Conservation (phyloP, 2,888 invertebrate species). For the Phrixothrix hirtus region DNA sequence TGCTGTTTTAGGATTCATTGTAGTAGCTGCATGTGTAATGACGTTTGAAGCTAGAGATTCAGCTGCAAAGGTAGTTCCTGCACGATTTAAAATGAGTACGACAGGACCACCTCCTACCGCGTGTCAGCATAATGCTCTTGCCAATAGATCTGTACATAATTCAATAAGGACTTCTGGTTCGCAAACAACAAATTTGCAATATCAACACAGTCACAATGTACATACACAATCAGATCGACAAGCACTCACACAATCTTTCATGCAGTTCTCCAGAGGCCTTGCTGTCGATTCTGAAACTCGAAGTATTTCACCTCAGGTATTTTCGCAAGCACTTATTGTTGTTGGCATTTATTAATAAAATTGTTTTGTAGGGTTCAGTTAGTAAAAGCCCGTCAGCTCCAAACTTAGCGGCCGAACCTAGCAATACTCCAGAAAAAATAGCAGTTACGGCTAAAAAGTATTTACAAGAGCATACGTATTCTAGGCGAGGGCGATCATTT, state of each 20-base stretch:
- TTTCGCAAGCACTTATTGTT: not conserved
- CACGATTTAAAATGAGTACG: slow-evolving; percentile 61
- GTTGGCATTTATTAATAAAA: not conserved
- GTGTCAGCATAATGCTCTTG: slow-evolving; percentile 21
- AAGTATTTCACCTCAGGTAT: slow-evolving; percentile 45
- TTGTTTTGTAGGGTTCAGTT: slow-evolving; percentile 47
- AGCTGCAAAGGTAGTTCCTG: slow-evolving; percentile 88
- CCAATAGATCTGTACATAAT: slow-evolving; percentile 42
- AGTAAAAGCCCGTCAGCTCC: slow-evolving; percentile 65
- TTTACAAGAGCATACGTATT: slow-evolving; percentile 31
- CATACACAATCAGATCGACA: slow-evolving; percentile 36
- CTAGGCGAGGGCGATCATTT: slow-evolving; percentile 17
- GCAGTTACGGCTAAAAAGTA: slow-evolving; percentile 32
- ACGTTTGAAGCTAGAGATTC: slow-evolving; percentile 97
- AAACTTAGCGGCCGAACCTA: slow-evolving; percentile 57
- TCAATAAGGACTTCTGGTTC: slow-evolving; percentile 50
- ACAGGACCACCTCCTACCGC: slow-evolving; percentile 39
- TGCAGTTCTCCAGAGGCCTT: slow-evolving; percentile 58
- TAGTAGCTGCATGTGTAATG: slow-evolving; percentile 97
- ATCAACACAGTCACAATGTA: slow-evolving; percentile 31
- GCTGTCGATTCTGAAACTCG: slow-evolving; percentile 46
- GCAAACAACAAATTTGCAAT: slow-evolving; percentile 42
- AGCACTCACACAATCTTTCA: slow-evolving; percentile 57
- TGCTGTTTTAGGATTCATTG: slow-evolving; percentile 95
- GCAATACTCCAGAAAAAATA: slow-evolving; percentile 43